Evolutionary conservation across 2,888 invertebrate genomes (phyloP).

Genomic region (Drosophila fulvimacula): DNA sequence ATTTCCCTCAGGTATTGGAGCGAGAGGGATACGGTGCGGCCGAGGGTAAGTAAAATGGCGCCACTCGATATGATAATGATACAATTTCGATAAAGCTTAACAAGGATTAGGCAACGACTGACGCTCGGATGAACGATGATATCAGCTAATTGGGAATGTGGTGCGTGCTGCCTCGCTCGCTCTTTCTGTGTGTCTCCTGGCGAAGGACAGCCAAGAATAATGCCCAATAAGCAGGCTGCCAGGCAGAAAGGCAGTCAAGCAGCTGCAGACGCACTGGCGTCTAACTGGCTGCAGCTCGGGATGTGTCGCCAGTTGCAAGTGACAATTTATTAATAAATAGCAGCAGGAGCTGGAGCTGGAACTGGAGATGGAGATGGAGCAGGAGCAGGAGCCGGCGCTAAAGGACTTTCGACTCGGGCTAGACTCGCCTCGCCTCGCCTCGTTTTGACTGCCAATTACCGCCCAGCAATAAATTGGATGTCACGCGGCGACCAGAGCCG

Average conservation of each 20-base stretch:
- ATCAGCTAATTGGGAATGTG: conserved; percentile 71
- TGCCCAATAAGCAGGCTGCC: conserved; percentile 46
- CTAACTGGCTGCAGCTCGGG: background rate
- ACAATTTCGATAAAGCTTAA: conserved; percentile 77
- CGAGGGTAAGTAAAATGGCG: conserved; percentile 52
- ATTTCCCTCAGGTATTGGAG: conserved; percentile 72
- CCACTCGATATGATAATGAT: conserved; percentile 77
- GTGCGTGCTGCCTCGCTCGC: conserved; percentile 10
- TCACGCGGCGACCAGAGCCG: conserved; percentile 43
- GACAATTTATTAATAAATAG: conserved; percentile 79
- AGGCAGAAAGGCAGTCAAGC: background rate
- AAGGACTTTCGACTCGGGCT: conserved; percentile 19
- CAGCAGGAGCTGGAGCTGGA: background rate
- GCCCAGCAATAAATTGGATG: conserved; percentile 74
- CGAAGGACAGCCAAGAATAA: conserved; percentile 41
- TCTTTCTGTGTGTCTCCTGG: conserved; percentile 1
- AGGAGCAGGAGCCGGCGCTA: background rate
- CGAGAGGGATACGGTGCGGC: background rate
- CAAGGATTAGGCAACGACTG: conserved; percentile 59
- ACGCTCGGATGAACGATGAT: conserved; percentile 66
- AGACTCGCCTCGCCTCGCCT: conserved; percentile 1
- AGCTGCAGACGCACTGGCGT: conserved; percentile 19
- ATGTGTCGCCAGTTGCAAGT: conserved; percentile 65
- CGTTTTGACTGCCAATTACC: conserved; percentile 65
- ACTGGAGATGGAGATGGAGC: background rate